These are phyloP conservation scores for Magallana gigas DNA, from an alignment of 1,140 invertebrate species.

Conservation along the genomic window DNA sequence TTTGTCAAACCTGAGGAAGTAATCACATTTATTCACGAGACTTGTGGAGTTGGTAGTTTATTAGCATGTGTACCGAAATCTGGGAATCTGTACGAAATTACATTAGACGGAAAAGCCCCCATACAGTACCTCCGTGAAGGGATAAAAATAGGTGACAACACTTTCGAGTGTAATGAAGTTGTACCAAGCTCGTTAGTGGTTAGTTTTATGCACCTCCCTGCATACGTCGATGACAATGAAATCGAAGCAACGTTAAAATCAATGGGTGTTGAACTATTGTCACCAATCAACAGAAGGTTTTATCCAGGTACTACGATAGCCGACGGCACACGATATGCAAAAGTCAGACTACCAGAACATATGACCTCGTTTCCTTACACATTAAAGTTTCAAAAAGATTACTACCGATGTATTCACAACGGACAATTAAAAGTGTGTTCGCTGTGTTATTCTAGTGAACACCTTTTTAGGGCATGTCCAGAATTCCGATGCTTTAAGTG, in stretches of 20 bases:
- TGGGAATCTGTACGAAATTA: not conserved
- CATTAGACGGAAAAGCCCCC: not conserved
- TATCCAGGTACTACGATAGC: not conserved
- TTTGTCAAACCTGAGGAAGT: not conserved
- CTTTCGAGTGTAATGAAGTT: not conserved
- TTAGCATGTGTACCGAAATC: not conserved
- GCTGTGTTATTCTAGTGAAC: no score
- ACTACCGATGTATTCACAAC: no score
- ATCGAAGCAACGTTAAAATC: not conserved
- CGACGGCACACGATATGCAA: not conserved
- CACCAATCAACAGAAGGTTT: not conserved
- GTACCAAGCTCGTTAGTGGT: not conserved
- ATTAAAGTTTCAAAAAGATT: no score
- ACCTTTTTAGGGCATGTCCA: no score
- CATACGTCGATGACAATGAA: conserved; percentile 6
- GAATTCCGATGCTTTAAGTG: no score
- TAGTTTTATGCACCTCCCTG: not conserved
- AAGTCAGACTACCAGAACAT: not conserved
- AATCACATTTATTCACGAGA: not conserved
- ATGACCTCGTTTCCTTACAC: not conserved
- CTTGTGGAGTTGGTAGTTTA: not conserved
- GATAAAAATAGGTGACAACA: not conserved
- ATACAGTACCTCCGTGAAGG: not conserved
- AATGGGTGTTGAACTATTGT: not conserved
- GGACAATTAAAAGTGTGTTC: no score